Conservation (phyloP, 2,888 invertebrate genomes). For the Rhagonycha fulva region DNA sequence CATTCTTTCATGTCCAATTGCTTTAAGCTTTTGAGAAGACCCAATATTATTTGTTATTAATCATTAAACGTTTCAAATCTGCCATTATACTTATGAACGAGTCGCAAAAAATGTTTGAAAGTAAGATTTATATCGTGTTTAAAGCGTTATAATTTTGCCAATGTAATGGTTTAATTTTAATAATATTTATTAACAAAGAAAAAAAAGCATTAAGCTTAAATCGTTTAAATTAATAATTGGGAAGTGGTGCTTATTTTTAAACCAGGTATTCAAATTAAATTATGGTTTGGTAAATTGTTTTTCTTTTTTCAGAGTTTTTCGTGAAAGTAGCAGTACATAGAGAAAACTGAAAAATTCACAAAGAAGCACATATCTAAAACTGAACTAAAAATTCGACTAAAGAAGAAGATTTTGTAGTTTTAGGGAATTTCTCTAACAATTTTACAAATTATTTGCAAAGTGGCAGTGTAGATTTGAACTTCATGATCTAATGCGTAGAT, state of each 20-base stretch:
- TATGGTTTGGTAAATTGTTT: background rate
- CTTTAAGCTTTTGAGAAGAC: slow-evolving; percentile 32
- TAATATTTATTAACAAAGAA: background rate
- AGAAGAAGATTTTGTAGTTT: too few relatives aligned
- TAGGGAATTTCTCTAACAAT: too few relatives aligned
- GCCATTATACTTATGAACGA: background rate
- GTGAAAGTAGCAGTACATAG: too few relatives aligned
- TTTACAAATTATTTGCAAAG: too few relatives aligned
- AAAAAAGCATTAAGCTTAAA: background rate
- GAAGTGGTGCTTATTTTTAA: background rate
- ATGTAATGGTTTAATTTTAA: background rate
- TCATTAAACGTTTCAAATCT: slow-evolving; percentile 27
- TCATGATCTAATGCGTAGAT: too few relatives aligned
- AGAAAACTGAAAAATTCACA: too few relatives aligned
- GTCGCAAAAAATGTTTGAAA: background rate
- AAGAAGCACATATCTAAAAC: too few relatives aligned
- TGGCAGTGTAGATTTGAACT: too few relatives aligned
- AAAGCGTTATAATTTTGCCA: background rate
- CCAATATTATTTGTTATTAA: slow-evolving; percentile 33
- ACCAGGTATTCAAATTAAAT: background rate
- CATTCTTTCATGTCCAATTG: slow-evolving; percentile 30
- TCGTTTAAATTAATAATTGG: background rate
- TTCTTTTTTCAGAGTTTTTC: too few relatives aligned
- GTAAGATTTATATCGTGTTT: background rate
- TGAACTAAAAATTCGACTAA: too few relatives aligned